These are phyloP conservation scores for Drosophila melanica DNA, from an alignment of 1,140 invertebrate species.

Conservation along the genomic window DNA sequence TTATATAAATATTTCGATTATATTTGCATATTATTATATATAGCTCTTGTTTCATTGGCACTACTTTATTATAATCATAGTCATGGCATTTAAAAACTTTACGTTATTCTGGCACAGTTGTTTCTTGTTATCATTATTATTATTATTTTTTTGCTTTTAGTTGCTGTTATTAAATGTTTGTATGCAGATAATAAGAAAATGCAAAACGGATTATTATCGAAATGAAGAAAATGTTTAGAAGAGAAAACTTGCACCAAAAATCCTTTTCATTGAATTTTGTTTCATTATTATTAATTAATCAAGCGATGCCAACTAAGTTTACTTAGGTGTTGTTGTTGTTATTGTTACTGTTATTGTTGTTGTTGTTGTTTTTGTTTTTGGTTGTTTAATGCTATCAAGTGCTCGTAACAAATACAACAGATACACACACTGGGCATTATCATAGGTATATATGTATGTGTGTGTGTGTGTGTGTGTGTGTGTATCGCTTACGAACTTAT, in stretches of 20 bases:
- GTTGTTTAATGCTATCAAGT: slow-evolving; percentile 45
- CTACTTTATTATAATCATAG: slow-evolving; percentile 24
- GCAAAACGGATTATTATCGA: slow-evolving; percentile 62
- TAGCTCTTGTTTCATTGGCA: slow-evolving; percentile 41
- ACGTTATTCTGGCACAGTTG: slow-evolving; percentile 57
- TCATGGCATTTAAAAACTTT: slow-evolving; percentile 34
- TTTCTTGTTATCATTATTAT: too few relatives aligned
- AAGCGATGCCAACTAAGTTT: slow-evolving; percentile 81
- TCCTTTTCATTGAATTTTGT: slow-evolving; percentile 24
- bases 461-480: slow-evolving; percentile 1
- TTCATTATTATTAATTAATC: slow-evolving; percentile 49
- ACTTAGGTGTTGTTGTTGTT: slow-evolving; percentile 7
- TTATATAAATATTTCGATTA: slow-evolving; percentile 62
- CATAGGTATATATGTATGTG: neutral
- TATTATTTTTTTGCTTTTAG: neutral
- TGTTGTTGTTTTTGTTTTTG: slow-evolving; percentile 6
- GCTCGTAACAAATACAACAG: slow-evolving; percentile 61
- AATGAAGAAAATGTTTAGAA: slow-evolving; percentile 17
- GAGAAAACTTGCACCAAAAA: slow-evolving; percentile 40
- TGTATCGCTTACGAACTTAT: slow-evolving; percentile 10
- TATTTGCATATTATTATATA: slow-evolving; percentile 34
- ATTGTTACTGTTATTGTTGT: slow-evolving; percentile 4
- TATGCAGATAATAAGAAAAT: slow-evolving; percentile 59
- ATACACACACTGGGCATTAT: slow-evolving; percentile 35
- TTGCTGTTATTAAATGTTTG: slow-evolving; percentile 21